Evolutionary conservation across 1,140 invertebrate genomes (phyloP), one percentile per base, ranked within the genome.

Genomic region (Drosophila mayri): DNA sequence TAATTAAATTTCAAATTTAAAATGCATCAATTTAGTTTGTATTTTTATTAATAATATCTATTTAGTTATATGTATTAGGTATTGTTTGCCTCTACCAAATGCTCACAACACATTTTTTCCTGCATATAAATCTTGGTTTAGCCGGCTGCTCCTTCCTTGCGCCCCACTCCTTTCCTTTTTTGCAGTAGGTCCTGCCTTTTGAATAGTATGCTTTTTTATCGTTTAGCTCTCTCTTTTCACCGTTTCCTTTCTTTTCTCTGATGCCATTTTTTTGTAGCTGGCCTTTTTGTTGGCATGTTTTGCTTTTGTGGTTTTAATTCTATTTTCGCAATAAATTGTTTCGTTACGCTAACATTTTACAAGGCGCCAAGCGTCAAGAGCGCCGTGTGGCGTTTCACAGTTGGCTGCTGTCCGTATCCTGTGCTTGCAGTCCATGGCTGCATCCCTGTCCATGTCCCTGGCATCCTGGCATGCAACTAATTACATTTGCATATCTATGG

Each of bases 241-340:
- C 57, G 62, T 79, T 79, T 76, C 49, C 74, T 62, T 83, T 57
- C 62, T 73, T 52, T 62, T 59, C 49, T 71, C 43, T 70, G 55
- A 32, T 67, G 62, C 50, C 46, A 20, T 22, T 60, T 54, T 73
- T 58, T 60, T 52, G 68, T 52, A 76, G 20, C 37, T 50, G 38
- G 54, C 37, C 44, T 62, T 67, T 64, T 70, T 76, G 67, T 83
- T 79, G 67, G 64, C 68, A 63, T 88, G 80, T 83, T 88, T 88
- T 88, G 84, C 84, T 90, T 88, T 88, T 90, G 84, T 88, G 84
- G 84, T 88, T 88, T 87, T 88, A 88, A 88, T 88, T 88, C 85
- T 88, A 88, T 88, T 90, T 88, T 88, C 84, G 79, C 84, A 84
- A 90, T 88, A 88, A 84, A 88, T 88, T 88, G 84, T 88, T 88